These are phyloP conservation scores for Auanema freiburgensis DNA, from an alignment of 2,888 invertebrate genomes.

Conservation along the genomic window DNA sequence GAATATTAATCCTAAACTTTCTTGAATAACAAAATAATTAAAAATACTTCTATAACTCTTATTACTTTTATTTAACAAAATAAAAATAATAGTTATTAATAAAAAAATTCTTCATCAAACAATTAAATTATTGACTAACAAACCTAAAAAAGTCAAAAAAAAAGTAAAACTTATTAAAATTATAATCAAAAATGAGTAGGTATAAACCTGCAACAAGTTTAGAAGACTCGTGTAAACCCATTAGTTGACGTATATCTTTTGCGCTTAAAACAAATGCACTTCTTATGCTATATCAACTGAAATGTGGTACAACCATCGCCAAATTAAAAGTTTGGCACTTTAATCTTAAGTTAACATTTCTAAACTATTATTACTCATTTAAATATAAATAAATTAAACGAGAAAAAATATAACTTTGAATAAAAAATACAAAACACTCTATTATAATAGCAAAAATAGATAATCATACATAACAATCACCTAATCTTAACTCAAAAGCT, in stretches of 20 bases:
- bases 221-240: conserved; percentile 50
- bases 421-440: conserved; percentile 56
- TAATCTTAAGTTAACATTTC: conserved; percentile 51
- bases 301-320: conserved; percentile 54
- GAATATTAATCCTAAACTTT: conserved; percentile 41
- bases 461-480: conserved; percentile 48
- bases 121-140: conserved; percentile 31
- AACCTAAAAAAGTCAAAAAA: conserved; percentile 26
- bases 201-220: conserved; percentile 46
- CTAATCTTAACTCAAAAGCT: conserved; percentile 38
- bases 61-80: conserved; percentile 33
- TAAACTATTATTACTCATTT: conserved; percentile 32
- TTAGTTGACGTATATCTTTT: conserved; percentile 50
- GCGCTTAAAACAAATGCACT: conserved; percentile 56
- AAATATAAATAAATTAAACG: conserved; percentile 51
- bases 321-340: conserved; percentile 52
- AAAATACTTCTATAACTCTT: conserved; percentile 37
- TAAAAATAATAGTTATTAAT: conserved; percentile 40
- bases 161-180: conserved; percentile 36
- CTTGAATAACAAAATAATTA: conserved; percentile 47
- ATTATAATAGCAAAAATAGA: conserved; percentile 48
- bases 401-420: conserved; percentile 53
- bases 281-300: conserved; percentile 53
- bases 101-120: conserved; percentile 43
- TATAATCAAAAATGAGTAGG: conserved; percentile 47